Evolutionary conservation across 2,888 invertebrate species (phyloP), one percentile per base, ranked within the genome.

Genomic region (Dexiosoma caninum): DNA sequence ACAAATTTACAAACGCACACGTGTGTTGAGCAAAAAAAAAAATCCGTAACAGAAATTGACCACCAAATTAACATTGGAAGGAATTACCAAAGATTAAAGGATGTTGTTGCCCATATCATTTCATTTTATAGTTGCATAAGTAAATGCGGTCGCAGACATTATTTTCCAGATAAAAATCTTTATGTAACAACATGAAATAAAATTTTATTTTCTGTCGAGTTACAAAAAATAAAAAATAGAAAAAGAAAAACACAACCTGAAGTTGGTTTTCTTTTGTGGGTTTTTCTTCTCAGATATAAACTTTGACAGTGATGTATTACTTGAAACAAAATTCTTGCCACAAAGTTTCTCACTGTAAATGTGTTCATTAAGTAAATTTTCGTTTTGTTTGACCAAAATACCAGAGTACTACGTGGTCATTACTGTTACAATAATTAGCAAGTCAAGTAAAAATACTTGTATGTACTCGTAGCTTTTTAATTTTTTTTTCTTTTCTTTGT

Each of bases 61-160:
- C 81, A 81, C 64, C 72, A 81, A 81, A 74, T 81, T 81, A 81
- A 77, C 77, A 77, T 81, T 77, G 67, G 74, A 64, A 64, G n/a
- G 74, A 51, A 51, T 72, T 51, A 30, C 5, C 6, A 71, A 14
- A 77, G 71, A 67, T 77, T 62, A 77, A 78, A 71, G 72, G 46
- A 72, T 60, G 42, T 67, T 60, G 42, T 37, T 74, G 62, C 42
- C 21, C 59, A 40, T 60, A 10, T 3, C 16, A 67, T 59, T 53
- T 44, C 37, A 55, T 42, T 59, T 10, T 10, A 62, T 3, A 46
- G 44, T 59, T 49, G 30, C 49, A 55, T n/a, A 19, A 32, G 21
- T 30, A 44, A 51, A 12, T 44, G 35, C 40, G 27, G 55, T 57
- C 64, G 57, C 51, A 40, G 70, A 75, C 40, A 32, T 59, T 64